These are phyloP conservation scores for Hormaphis cornu DNA, from an alignment of 1,140 invertebrate genomes.

Conservation along the genomic window DNA sequence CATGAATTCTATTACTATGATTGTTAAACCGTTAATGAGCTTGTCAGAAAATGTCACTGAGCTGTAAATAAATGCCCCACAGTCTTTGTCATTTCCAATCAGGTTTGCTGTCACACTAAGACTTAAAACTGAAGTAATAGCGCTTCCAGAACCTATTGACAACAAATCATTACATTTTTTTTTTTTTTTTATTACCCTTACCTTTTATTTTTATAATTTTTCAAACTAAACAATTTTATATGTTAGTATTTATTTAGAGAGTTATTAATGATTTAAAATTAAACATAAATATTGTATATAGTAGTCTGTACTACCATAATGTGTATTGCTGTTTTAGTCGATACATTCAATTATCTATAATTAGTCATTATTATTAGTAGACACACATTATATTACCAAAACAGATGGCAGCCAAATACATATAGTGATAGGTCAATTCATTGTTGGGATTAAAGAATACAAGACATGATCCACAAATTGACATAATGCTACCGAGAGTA, in stretches of 20 bases:
- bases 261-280: no score
- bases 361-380: not conserved
- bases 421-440: constrained; percentile 39
- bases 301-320: no score
- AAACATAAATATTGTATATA: no score
- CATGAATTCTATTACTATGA: constrained; percentile 75
- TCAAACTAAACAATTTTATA: no score
- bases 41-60: constrained; percentile 91
- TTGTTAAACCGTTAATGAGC: constrained; percentile 75
- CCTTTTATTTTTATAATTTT: no score
- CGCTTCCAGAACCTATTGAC: constrained; percentile 63
- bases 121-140: constrained; percentile 79
- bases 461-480: constrained; percentile 52
- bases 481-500: constrained; percentile 53
- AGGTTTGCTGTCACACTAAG: constrained; percentile 85
- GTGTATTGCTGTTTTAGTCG: no score
- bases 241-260: no score
- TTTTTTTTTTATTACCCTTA: no score
- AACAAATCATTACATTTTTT: no score
- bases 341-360: no score
- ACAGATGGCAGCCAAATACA: constrained; percentile 57
- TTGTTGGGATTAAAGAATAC: constrained; percentile 30
- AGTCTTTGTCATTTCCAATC: constrained; percentile 77
- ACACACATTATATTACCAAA: constrained; percentile 49
- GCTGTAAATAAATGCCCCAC: constrained; percentile 85